Conservation (phyloP, 2,113 vertebrate genomes). For the Phainopepla nitens region DNA sequence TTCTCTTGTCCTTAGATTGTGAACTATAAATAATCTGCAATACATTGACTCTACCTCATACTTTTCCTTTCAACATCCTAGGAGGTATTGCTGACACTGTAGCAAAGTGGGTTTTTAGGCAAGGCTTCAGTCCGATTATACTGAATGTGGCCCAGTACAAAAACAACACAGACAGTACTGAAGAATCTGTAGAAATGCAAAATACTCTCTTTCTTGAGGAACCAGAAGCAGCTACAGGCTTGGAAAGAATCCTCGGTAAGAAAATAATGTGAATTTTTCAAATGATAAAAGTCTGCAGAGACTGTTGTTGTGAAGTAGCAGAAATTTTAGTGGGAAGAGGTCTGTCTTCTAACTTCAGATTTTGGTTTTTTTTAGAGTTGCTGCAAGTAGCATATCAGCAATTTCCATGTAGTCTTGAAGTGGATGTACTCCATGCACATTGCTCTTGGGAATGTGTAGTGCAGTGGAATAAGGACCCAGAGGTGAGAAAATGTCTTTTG, state of each 20-base stretch:
- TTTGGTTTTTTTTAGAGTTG: conserved; percentile 75
- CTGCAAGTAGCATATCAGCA: conserved; percentile 81
- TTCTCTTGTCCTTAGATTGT: neutral
- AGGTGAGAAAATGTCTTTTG: conserved; percentile 73
- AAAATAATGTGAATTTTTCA: neutral
- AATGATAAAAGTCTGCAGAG: neutral
- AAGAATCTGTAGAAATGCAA: conserved; percentile 35
- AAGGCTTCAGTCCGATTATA: conserved; percentile 76
- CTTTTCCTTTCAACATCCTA: conserved; percentile 19
- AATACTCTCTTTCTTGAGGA: neutral
- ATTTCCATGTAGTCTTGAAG: conserved; percentile 91
- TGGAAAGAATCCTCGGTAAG: conserved; percentile 69
- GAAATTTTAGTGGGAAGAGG: neutral
- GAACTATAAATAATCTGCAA: neutral
- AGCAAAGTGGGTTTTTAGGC: conserved; percentile 94
- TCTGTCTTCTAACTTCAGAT: neutral
- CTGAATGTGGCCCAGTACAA: conserved; percentile 75
- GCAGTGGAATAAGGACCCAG: conserved; percentile 97
- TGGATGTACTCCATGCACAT: conserved; percentile 87
- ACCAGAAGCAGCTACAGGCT: conserved; percentile 31
- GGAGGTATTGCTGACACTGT: conserved; percentile 91
- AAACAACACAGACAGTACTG: conserved; percentile 39
- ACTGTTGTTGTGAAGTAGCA: neutral
- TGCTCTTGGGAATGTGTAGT: conserved; percentile 98
- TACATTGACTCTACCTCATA: neutral